Base-by-base conservation (phyloP, 2,888 invertebrate genomes). In the Drosophila prostipennis region DNA sequence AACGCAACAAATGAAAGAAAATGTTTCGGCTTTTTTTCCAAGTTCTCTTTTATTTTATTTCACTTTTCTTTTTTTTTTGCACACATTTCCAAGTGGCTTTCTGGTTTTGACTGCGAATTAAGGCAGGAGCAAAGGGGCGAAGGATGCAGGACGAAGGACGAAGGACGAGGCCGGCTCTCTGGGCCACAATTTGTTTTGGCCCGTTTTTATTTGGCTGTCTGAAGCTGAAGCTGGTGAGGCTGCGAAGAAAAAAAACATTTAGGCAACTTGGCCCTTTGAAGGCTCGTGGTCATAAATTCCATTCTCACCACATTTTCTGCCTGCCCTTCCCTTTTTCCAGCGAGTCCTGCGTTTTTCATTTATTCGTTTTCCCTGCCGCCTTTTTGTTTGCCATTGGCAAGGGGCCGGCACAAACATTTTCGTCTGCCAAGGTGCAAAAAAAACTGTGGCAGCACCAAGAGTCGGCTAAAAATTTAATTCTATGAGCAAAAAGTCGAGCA, bases 221-320 rank as follows among this genome's bases (percentile, higher is more conserved):
- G 53, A 19, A 32, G 39, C 51, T 19, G 53, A 19, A 32, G 39
- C 51, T 34, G 48, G 34, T 13, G 26, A 26, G 26, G 14, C 29
- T 46, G 46, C 46, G 32, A 34, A 49, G 26, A 48, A 57, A 67
- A 67, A 70, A 77, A 77, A 59, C 67, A 72, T 76, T 79, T 80
- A 78, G 76, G 76, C 81, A 75, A 74, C 69, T 72, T 79, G 87
- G 89, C 75, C 89, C 89, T 87, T 85, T 78, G 79, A 78, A 77
- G 84, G 84, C 85, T 82, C 79, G 74, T 77, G 89, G 85, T 87
- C 78, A 89, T 89, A 89, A 89, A 89, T 89, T 89, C 84, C 82
- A 69, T 89, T 87, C 87, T 82, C 89, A 80, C 89, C 89, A 87
- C 89, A 89, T 80, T 89, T 81, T 65, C 79, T 26, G 4, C 51